phyloP scores from a whole-genome alignment of 1,140 invertebrate species.

The Bombus cullumanus region DNA sequence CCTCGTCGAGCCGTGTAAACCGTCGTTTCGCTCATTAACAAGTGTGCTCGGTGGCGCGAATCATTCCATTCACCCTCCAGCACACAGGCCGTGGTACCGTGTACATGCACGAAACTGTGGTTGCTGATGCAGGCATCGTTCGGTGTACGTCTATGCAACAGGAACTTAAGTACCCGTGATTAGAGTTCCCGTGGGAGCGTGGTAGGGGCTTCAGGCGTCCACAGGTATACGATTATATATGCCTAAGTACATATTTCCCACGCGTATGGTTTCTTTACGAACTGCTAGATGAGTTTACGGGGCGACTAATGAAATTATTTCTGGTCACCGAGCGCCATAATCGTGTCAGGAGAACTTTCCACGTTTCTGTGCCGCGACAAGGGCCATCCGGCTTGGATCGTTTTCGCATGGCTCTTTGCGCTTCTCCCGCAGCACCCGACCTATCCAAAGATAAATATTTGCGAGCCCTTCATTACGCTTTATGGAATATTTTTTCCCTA shows the following conservation, averaged over 20 bases:
- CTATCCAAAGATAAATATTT: conserved; percentile 69
- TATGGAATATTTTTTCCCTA: conserved; percentile 56
- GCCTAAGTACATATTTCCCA: conserved; percentile 47
- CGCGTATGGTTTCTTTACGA: conserved; percentile 59
- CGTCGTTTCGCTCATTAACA: conserved; percentile 38
- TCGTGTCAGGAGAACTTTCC: conserved; percentile 58
- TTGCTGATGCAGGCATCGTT: neutral
- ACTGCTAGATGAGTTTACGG: conserved; percentile 61
- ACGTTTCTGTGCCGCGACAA: conserved; percentile 63
- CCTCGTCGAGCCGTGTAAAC: conserved; percentile 22
- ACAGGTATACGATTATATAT: conserved; percentile 32
- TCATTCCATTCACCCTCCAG: conserved; percentile 30
- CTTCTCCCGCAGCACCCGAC: conserved; percentile 33
- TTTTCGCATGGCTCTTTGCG: conserved; percentile 57
- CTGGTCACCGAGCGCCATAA: conserved; percentile 64
- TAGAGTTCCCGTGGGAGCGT: conserved; percentile 14
- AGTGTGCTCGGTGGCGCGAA: conserved; percentile 39
- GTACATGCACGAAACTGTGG: neutral
- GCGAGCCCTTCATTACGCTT: conserved; percentile 65
- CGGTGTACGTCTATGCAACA: conserved; percentile 11
- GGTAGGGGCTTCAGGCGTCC: conserved; percentile 30
- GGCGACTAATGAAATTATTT: conserved; percentile 66
- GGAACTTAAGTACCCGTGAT: conserved; percentile 50
- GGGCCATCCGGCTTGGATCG: conserved; percentile 53
- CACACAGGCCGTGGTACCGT: neutral